Conservation (phyloP, 2,888 invertebrate species). For the Agrilus mali region DNA sequence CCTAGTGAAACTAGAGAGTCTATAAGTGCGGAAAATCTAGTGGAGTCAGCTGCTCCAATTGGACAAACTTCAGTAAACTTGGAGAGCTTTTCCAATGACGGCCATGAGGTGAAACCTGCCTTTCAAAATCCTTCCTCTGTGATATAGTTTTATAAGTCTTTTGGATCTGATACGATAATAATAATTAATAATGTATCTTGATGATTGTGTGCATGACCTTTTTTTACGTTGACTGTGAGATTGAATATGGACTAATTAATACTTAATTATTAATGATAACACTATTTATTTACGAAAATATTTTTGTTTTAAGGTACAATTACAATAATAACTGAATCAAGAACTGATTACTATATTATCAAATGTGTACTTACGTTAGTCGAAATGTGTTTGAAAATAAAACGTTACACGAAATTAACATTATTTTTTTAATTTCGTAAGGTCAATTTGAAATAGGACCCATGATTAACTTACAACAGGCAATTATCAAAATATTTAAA, state of each 20-base stretch:
- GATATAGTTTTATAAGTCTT: conserved; percentile 24
- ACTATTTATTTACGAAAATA: too few relatives aligned
- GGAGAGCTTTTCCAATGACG: conserved; percentile 20
- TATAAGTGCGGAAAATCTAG: conserved; percentile 46
- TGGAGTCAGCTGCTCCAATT: conserved; percentile 49
- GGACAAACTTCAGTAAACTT: conserved; percentile 32
- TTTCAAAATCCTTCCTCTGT: conserved; percentile 27
- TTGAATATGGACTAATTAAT: background rate
- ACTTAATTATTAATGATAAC: too few relatives aligned
- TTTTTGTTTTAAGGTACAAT: too few relatives aligned
- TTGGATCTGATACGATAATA: conserved; percentile 1
- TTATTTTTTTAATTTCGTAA: too few relatives aligned
- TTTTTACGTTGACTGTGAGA: conserved; percentile 5
- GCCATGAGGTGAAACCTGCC: conserved; percentile 18
- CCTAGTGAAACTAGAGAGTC: conserved; percentile 25
- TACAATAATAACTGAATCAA: too few relatives aligned
- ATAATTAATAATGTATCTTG: background rate
- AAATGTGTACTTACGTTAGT: too few relatives aligned
- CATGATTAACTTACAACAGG: too few relatives aligned
- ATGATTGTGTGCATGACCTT: conserved; percentile 3
- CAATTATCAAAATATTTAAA: too few relatives aligned
- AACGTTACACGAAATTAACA: too few relatives aligned
- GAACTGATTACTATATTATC: too few relatives aligned
- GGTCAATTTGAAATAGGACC: too few relatives aligned
- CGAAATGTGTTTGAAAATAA: too few relatives aligned